Base-by-base conservation (phyloP, 2,888 invertebrate genomes). In the Hydraecia micacea region DNA sequence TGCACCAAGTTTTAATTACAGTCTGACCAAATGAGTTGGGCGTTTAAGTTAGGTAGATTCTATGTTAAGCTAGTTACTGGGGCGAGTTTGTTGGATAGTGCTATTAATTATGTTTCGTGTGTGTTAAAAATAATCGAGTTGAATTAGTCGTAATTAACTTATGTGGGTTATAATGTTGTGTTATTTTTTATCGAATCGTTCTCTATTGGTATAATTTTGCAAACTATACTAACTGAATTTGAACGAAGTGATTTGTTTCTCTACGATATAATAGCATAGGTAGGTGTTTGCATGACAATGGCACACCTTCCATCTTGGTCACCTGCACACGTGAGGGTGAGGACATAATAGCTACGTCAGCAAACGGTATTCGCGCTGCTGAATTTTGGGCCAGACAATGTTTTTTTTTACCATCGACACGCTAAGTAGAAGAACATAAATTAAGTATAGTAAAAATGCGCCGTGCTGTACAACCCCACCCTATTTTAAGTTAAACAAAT, bases 1-100 rank as follows among this genome's bases (percentile, higher is more conserved):
- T 85, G 81, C 68, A 74, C 58, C 42, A 87, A 85, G 86, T 85
- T 85, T 87, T 87, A 85, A 87, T 81, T 87, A 87, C 67, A n/a
- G 71, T 21, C 71, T 84, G 15, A 39, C 42, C 32, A 72, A 71
- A 73, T 60, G 62, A 62, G 79, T 69, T 69, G 36, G 28, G 8
- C 55, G 66, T 73, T 86, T 86, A 82, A 46, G 5, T 8, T 79
- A 46, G n/a, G 49, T 42, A 28, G 36, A 58, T 77, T 1, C 11
- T 62, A 32, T 62, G 28, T 36, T 63, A n/a, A 21, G 63, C 36
- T 73, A 71, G 87, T 84, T 84, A 63, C 69, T 79, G 52, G 72
- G 0, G 58, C 46, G 2, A 79, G 79, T 80, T 63, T 21, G 39
- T 67, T 13, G 28, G 60, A 25, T 52, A 75, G 52, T 65, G 28